Evolutionary conservation across 2,113 vertebrate genomes (phyloP).

Genomic region (Fulmarus glacialis): DNA sequence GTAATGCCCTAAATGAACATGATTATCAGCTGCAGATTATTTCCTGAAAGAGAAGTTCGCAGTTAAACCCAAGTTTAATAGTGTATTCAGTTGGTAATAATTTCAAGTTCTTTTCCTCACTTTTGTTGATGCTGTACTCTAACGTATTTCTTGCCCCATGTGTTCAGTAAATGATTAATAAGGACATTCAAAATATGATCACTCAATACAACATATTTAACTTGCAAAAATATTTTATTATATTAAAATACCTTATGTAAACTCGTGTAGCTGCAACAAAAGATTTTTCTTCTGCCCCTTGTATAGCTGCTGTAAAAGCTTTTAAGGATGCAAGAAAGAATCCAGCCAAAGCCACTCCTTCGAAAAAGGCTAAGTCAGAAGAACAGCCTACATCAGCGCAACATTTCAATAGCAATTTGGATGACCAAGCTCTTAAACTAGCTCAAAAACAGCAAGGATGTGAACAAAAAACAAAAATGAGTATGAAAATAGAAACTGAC

Average conservation of each 20-base stretch:
- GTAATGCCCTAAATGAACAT: background rate
- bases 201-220: background rate
- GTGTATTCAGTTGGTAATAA: background rate
- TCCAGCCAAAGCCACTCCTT: conserved; percentile 3
- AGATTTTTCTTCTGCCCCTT: background rate
- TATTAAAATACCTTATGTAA: background rate
- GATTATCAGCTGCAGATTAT: background rate
- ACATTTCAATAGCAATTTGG: background rate
- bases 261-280: background rate
- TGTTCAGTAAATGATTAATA: background rate
- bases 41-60: background rate
- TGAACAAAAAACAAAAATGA: background rate
- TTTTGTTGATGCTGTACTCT: background rate
- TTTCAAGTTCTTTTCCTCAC: background rate
- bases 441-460: background rate
- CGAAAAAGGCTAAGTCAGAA: conserved; percentile 33
- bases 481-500: background rate
- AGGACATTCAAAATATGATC: background rate
- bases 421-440: background rate
- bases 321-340: conserved; percentile 87
- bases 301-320: conserved; percentile 82
- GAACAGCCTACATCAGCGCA: background rate
- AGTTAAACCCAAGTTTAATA: background rate
- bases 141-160: background rate
- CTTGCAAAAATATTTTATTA: background rate